Evolutionary conservation across 2,113 vertebrate species (phyloP).

Genomic region (Tenrec ecaudatus): DNA sequence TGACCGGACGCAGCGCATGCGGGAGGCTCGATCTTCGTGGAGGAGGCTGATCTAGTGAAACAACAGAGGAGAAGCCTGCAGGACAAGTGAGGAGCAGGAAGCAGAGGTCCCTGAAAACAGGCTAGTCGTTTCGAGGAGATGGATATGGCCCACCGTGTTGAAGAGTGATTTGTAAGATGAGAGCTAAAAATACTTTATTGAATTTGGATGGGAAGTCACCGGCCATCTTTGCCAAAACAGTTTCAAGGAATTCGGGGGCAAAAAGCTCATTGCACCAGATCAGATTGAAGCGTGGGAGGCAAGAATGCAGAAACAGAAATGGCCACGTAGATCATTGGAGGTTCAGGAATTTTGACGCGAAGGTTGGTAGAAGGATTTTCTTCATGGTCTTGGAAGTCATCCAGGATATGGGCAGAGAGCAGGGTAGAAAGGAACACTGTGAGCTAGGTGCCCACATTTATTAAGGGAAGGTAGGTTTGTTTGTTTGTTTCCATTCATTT

Average conservation of each 20-base stretch:
- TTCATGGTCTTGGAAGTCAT: conserved; percentile 45
- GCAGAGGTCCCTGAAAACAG: neutral
- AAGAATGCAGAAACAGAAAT: neutral
- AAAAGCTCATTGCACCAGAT: neutral
- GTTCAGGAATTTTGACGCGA: conserved; percentile 31
- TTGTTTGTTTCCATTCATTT: neutral
- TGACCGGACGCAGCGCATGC: neutral
- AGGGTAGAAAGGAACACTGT: neutral
- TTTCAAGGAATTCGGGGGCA: neutral
- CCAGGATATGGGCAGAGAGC: conserved; percentile 5
- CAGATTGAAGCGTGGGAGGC: neutral
- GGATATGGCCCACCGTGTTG: neutral
- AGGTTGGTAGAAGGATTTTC: neutral
- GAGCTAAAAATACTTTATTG: neutral
- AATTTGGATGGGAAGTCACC: neutral
- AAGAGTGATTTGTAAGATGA: neutral
- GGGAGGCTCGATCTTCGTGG: neutral
- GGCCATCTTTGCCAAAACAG: neutral
- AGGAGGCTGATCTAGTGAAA: neutral
- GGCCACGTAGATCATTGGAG: neutral
- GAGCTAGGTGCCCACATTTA: neutral
- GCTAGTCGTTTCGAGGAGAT: neutral
- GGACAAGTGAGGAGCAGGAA: neutral
- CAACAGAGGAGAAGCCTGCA: neutral
- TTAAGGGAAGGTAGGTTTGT: neutral